Percentiles rank a stretch among this genome's conserved stretches.
phyloP scores from a whole-genome alignment of 2,113 vertebrate genomes.

The Carollia perspicillata region DNA sequence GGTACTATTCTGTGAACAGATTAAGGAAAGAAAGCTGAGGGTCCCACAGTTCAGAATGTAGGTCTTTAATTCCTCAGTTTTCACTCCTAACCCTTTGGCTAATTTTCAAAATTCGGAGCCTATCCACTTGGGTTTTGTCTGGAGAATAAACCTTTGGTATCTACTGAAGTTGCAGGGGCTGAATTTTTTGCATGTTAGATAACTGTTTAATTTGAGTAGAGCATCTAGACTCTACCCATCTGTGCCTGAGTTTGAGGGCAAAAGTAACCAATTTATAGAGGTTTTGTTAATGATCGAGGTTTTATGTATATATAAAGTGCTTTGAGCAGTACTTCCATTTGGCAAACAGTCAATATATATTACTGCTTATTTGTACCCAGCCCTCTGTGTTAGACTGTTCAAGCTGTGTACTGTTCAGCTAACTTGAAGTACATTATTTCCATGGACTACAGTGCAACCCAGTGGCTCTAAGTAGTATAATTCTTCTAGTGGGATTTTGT shows the following conservation, averaged over 20 bases:
- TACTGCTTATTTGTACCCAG: background rate
- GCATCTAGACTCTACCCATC: background rate
- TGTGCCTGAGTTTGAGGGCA: background rate
- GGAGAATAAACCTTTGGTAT: background rate
- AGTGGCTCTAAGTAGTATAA: constrained; percentile 39
- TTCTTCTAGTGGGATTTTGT: background rate
- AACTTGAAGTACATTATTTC: background rate
- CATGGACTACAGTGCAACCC: background rate
- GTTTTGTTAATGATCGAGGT: background rate
- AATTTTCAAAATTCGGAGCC: background rate
- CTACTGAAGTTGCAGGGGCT: background rate
- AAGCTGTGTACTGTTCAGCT: background rate
- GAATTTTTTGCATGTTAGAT: background rate
- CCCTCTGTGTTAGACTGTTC: background rate
- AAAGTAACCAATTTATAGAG: background rate
- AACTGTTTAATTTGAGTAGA: background rate
- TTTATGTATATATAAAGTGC: background rate
- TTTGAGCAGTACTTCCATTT: background rate
- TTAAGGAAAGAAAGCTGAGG: background rate
- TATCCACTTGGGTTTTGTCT: background rate
- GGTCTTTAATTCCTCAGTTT: background rate
- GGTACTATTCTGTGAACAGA: background rate
- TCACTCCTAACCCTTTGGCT: background rate
- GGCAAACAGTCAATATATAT: background rate
- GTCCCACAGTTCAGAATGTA: background rate